Base-by-base conservation (phyloP, 1,140 invertebrate genomes). In the Aricia agestis region DNA sequence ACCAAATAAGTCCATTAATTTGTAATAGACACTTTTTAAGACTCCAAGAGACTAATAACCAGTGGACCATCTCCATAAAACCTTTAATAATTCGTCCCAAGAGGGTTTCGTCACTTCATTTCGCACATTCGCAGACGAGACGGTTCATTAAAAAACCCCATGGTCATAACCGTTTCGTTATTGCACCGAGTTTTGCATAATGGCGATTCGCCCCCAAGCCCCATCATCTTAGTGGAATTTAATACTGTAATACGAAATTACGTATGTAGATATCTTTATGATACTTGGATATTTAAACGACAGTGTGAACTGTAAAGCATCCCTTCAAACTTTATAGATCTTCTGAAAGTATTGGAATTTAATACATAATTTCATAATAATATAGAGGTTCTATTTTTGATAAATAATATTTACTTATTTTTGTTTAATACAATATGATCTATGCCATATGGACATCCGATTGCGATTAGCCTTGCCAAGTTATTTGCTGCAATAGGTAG, bases 151-250 rank as follows among this genome's bases (percentile, higher is more conserved):
- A 84, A 81, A 80, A 67, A 66, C 67, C 78, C 76, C 69, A 75
- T 69, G 65, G 74, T 68, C 67, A 80, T 82, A 82, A 79, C 74
- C 69, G 69, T 42, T 68, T 66, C 69, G 79, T 82, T 84, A 84
- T 84, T 79, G 82, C 78, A 77, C 66, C 69, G 52, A 72, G 75
- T 83, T 85, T 86, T 84, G 84, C 84, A 86, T 86, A 86, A 84
- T 83, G 82, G 77, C 69, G 74, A 70, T 74, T 71, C 67, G 61
- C 19, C 58, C 72, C 70, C 67, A 70, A 71, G 63, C 63, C 69
- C 17, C 59, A 42, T 78, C 81, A 86, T 84, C 59, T 25, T 63
- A 25, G 59, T 63, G 66, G 66, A 67, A 83, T 79, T 84, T 82
- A 83, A 86, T 84, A 77, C 77, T 78, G 45, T 77, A 67, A 80